A percentile compares a stretch with the other conserved stretches of the same genome.
These are phyloP conservation scores for Tetropium fuscum DNA, from an alignment of 2,888 invertebrate genomes.

Conservation along the genomic window DNA sequence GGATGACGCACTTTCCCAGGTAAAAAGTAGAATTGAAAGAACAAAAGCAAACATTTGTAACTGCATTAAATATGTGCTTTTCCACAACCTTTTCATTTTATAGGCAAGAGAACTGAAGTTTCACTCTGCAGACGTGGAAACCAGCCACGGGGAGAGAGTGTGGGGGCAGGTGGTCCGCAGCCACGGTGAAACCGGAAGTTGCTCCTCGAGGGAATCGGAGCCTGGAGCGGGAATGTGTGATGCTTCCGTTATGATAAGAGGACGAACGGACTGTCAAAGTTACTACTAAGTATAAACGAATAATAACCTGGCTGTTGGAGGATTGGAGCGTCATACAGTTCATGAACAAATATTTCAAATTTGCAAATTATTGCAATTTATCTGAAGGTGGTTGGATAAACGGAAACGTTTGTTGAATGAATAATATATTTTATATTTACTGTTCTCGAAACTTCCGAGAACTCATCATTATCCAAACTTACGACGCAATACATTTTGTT, in stretches of 20 bases:
- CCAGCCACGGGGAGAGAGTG: slow-evolving; percentile 5
- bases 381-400: too few species aligned
- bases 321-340: too few species aligned
- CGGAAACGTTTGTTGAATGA: too few species aligned
- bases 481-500: too few species aligned
- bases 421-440: too few species aligned
- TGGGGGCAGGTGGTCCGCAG: slow-evolving; percentile 42
- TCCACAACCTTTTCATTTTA: background rate
- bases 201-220: slow-evolving; percentile 44
- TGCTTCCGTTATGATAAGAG: slow-evolving; percentile 46
- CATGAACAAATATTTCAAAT: too few species aligned
- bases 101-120: slow-evolving; percentile 4
- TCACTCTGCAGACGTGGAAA: slow-evolving; percentile 7
- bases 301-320: slow-evolving; percentile 10
- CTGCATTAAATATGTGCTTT: background rate
- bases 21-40: background rate
- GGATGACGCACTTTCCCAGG: too few species aligned
- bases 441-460: too few species aligned
- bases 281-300: slow-evolving; percentile 16
- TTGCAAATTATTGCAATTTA: too few species aligned
- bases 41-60: slow-evolving; percentile 6
- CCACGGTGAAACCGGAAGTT: slow-evolving; percentile 42
- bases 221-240: slow-evolving; percentile 51
- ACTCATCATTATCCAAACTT: too few species aligned
- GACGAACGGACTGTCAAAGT: slow-evolving; percentile 34